Evolutionary conservation across 1,140 invertebrate genomes (phyloP).

Genomic region (Spodoptera litura): DNA sequence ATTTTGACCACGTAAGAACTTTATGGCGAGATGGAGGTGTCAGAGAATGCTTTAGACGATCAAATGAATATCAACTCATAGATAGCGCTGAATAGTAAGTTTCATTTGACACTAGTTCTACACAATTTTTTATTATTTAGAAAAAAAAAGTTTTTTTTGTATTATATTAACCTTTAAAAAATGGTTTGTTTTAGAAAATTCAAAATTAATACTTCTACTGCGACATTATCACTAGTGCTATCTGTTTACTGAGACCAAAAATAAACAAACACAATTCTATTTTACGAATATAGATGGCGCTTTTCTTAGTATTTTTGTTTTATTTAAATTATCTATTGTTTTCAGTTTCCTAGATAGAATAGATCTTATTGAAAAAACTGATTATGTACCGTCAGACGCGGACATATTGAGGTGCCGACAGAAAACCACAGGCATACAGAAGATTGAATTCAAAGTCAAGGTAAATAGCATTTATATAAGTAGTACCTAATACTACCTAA

Average conservation of each 20-base stretch:
- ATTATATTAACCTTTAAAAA: too few species aligned
- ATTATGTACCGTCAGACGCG: constrained; percentile 89
- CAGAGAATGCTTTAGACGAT: constrained; percentile 89
- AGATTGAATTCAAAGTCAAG: constrained; percentile 91
- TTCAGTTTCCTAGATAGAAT: constrained; percentile 90
- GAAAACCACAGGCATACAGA: constrained; percentile 90
- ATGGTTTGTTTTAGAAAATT: neutral
- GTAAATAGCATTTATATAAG: constrained; percentile 59
- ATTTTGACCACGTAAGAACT: constrained; percentile 88
- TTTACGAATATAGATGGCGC: constrained; percentile 4
- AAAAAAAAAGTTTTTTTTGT: too few species aligned
- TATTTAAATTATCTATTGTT: constrained; percentile 15
- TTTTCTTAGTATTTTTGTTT: neutral
- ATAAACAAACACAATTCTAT: neutral
- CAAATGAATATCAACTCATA: constrained; percentile 92
- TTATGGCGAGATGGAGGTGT: constrained; percentile 90
- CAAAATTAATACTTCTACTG: neutral
- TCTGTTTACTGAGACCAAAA: neutral
- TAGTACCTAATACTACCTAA: neutral
- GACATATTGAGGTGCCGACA: constrained; percentile 91
- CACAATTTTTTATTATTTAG: too few species aligned
- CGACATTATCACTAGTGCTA: neutral
- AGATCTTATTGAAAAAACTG: constrained; percentile 86
- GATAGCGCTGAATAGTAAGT: constrained; percentile 94
- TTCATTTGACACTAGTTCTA: too few species aligned